Percentiles rank a stretch among this genome's conserved stretches.
Conservation (phyloP, 2,113 vertebrate genomes). For the Brachypteracias leptosomus region DNA sequence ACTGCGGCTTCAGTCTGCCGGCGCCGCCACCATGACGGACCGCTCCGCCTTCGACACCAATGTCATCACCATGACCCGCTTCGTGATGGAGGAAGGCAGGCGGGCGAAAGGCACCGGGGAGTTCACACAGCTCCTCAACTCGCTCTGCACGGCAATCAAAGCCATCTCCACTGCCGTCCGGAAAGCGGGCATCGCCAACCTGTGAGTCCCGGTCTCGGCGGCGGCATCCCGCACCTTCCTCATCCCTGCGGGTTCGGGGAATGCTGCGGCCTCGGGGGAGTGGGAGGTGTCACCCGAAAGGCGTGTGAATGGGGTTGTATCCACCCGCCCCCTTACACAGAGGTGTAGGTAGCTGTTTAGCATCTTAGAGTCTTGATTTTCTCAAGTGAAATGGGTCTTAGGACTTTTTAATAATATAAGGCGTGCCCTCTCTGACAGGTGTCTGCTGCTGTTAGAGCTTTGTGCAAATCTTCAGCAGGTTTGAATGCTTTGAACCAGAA, state of each 20-base stretch:
- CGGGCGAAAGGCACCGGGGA: conserved; percentile 88
- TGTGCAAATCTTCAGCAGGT: not conserved
- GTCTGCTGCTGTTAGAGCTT: not conserved
- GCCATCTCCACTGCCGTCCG: conserved; percentile 94
- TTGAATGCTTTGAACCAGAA: not conserved
- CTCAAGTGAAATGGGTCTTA: not conserved
- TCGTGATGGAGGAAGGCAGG: conserved; percentile 92
- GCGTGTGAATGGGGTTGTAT: no score
- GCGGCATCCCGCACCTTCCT: not conserved
- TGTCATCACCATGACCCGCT: conserved; percentile 91
- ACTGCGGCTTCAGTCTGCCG: accelerated
- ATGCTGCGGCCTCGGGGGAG: not conserved
- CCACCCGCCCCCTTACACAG: not conserved
- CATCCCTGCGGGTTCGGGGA: not conserved
- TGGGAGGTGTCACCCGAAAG: not conserved
- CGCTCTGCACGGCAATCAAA: conserved; percentile 92
- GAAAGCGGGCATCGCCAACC: conserved; percentile 93
- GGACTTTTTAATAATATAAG: not conserved
- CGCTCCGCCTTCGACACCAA: conserved; percentile 87
- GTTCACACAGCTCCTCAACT: conserved; percentile 92
- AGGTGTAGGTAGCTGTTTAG: no score
- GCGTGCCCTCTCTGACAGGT: not conserved
- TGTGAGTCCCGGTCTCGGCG: conserved; percentile 73
- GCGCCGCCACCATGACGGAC: conserved; percentile 80
- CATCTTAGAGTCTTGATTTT: not conserved